Evolutionary conservation across 2,113 vertebrate genomes (phyloP).

Genomic region (Ceratotherium simum): DNA sequence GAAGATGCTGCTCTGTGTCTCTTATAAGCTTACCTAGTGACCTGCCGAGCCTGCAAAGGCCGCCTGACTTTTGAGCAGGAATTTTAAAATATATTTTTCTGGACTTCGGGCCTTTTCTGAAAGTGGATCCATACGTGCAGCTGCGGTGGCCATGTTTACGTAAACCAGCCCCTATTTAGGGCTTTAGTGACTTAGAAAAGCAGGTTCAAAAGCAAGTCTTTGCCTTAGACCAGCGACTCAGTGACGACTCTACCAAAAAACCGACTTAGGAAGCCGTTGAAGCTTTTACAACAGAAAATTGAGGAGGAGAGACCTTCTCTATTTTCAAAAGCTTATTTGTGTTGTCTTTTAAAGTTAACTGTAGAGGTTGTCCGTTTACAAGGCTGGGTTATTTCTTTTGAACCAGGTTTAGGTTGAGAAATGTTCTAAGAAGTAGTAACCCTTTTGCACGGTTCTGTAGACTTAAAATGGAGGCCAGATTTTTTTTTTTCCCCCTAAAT

Average conservation of each 20-base stretch:
- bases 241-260: background rate
- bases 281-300: background rate
- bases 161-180: background rate
- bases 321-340: background rate
- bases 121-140: background rate
- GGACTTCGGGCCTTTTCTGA: background rate
- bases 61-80: background rate
- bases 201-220: background rate
- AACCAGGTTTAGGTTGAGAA: background rate
- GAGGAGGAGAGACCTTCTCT: background rate
- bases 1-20: rapidly evolving
- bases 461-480: background rate
- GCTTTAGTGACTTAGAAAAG: background rate
- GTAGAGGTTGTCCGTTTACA: background rate
- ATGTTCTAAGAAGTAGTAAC: background rate
- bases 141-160: background rate
- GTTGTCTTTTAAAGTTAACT: background rate
- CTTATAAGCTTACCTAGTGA: background rate
- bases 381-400: background rate
- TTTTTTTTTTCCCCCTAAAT: background rate
- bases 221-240: background rate
- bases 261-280: background rate
- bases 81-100: conserved; percentile 51
- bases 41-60: background rate
- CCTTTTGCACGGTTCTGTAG: background rate